Evolutionary conservation across 2,797 vertebrate species (phyloP).

Genomic region (Sandelia bainsii): DNA sequence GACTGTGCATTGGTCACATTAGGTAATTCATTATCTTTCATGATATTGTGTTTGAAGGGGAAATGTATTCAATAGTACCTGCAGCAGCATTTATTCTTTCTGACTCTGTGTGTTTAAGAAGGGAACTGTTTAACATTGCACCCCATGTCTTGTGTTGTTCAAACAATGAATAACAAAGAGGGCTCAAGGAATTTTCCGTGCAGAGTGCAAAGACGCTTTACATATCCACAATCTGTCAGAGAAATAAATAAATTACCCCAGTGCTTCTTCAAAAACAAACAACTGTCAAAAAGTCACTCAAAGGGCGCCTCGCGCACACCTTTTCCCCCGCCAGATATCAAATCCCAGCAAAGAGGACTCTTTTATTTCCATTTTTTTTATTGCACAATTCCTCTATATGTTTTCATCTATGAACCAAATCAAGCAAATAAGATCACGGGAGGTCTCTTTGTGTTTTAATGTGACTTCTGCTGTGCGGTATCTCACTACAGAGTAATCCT

Average conservation of each 20-base stretch:
- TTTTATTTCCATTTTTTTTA: constrained; percentile 59
- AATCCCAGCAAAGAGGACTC: constrained; percentile 56
- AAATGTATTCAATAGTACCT: constrained; percentile 42
- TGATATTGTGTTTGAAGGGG: constrained; percentile 34
- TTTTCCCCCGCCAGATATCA: constrained; percentile 54
- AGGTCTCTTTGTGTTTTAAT: constrained; percentile 68
- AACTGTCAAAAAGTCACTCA: constrained; percentile 81
- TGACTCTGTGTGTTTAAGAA: constrained; percentile 28
- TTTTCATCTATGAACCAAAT: constrained; percentile 72
- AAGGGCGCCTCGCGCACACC: constrained; percentile 50
- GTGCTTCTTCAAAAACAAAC: constrained; percentile 77
- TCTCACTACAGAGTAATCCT: constrained; percentile 67
- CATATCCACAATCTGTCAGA: constrained; percentile 76
- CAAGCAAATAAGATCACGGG: constrained; percentile 69
- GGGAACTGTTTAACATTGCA: constrained; percentile 50
- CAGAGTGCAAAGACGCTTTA: constrained; percentile 59
- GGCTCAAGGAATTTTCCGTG: constrained; percentile 64
- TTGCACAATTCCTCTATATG: constrained; percentile 57
- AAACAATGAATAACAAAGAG: constrained; percentile 78
- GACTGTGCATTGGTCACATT: constrained; percentile 48
- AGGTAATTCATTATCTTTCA: constrained; percentile 52
- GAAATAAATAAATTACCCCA: constrained; percentile 78
- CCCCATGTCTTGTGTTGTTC: constrained; percentile 48
- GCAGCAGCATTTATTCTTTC: constrained; percentile 32
- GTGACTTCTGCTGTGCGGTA: constrained; percentile 58